Conservation (phyloP, 2,888 invertebrate genomes). For the Pemphredon lugubris region DNA sequence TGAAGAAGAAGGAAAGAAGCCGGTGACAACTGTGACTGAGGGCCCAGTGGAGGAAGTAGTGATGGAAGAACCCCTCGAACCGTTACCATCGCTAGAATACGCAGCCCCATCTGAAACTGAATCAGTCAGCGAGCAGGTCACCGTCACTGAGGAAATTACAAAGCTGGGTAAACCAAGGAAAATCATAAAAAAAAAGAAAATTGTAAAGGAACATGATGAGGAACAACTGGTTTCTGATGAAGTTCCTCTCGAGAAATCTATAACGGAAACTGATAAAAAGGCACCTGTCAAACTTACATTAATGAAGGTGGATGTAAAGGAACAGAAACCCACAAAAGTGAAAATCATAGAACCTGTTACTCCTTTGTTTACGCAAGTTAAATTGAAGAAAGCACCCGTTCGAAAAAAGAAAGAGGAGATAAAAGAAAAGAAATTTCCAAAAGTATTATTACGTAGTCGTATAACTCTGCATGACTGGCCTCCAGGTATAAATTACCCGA, state of each 20-base stretch:
- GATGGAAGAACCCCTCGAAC: conserved; percentile 51
- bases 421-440: conserved; percentile 78
- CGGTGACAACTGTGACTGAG: conserved; percentile 67
- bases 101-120: conserved; percentile 66
- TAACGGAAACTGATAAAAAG: conserved; percentile 58
- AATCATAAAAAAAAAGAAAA: conserved; percentile 72
- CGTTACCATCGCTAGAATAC: conserved; percentile 59
- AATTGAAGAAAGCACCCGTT: conserved; percentile 83
- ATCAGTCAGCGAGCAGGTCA: conserved; percentile 57
- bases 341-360: conserved; percentile 83
- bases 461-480: conserved; percentile 80
- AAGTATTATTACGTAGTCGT: conserved; percentile 81
- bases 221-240: conserved; percentile 73
- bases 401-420: conserved; percentile 74
- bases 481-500: conserved; percentile 77
- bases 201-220: too few relatives aligned
- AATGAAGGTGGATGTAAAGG: conserved; percentile 84
- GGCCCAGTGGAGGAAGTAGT: conserved; percentile 61
- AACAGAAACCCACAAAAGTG: conserved; percentile 83
- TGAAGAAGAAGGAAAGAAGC: conserved; percentile 36
- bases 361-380: conserved; percentile 85
- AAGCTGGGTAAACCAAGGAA: conserved; percentile 73
- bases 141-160: conserved; percentile 74
- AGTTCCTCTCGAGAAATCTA: conserved; percentile 47
- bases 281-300: conserved; percentile 73